Evolutionary conservation across 2,797 vertebrate genomes (phyloP), one percentile per base, ranked within the genome.

Genomic region (Arvicola amphibius): DNA sequence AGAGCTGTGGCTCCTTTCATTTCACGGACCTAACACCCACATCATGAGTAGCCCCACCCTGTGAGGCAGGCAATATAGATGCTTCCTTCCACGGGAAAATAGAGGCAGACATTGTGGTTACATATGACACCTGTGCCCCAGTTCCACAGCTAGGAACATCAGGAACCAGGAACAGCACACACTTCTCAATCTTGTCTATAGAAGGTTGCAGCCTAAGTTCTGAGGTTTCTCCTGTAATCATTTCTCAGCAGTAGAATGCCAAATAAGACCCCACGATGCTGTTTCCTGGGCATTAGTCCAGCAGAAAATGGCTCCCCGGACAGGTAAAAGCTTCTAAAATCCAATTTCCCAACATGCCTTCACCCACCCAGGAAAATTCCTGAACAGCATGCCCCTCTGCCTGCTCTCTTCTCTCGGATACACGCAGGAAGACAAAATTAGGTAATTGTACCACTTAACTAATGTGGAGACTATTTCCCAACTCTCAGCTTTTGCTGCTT

Each of bases 391-490:
- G 16, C 34, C 69, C n/a, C 65, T 34, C 81, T 97, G n/a, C 80
- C 85, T 40, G 65, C 84, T 48, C 25, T 21, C 29, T 59, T 94
- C 67, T 96, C 6, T 92, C 48, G 16, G 37, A 80, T n/a, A 40
- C 69, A 94, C 21, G 74, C 79, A 90, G 76, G 88, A 92, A 84
- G 46, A 95, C 29, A 88, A 96, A 96, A 96, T 90, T n/a, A 91
- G 69, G 73, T 91, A n/a, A 96, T 88, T 46, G 56, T n/a, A n/a
- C 51, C 53, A 92, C 73, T 85, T 95, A 96, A 79, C 88, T 96
- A 89, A 93, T 37, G 78, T 17, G 92, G 61, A 89, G 61, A 92
- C 79, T 11, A 84, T 90, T 93, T 40, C 67, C 76, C 92, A 88
- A 85, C 84, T 93, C 65, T 53, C 65, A 95, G 79, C 40, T 80